phyloP scores from a whole-genome alignment of 2,797 vertebrate genomes.

The Manis crassicaudata region DNA sequence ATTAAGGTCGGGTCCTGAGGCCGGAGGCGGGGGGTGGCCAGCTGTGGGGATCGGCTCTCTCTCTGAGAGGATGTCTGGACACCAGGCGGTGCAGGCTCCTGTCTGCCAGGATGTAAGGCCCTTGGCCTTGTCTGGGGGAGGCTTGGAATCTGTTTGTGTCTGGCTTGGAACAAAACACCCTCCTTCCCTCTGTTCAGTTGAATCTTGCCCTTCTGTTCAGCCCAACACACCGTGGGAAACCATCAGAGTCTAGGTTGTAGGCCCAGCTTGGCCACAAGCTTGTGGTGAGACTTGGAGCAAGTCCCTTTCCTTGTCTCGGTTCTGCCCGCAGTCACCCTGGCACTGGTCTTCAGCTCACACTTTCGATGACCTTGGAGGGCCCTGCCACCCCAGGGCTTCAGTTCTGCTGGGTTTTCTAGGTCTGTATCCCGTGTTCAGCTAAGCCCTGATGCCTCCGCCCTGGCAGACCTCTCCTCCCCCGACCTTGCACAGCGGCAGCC shows the following conservation, averaged over 20 bases:
- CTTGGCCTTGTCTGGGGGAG: slow-evolving; percentile 65
- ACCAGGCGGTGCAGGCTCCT: slow-evolving; percentile 51
- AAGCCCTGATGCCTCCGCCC: rapidly evolving
- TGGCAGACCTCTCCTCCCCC: neutral
- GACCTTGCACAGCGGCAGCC: neutral
- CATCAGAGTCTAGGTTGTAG: slow-evolving; percentile 33
- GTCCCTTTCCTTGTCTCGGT: neutral
- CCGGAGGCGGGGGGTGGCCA: slow-evolving; percentile 58
- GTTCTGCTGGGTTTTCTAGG: neutral
- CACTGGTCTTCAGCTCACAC: neutral
- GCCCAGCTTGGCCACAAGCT: slow-evolving; percentile 40
- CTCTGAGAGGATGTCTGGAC: slow-evolving; percentile 69
- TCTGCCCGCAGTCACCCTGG: neutral
- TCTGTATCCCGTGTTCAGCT: neutral
- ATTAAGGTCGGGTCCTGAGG: slow-evolving; percentile 26
- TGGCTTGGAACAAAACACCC: slow-evolving; percentile 72
- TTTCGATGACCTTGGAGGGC: neutral
- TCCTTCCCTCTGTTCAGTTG: slow-evolving; percentile 47
- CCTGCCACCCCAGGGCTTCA: rapidly evolving
- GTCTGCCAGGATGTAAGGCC: slow-evolving; percentile 66
- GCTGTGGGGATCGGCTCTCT: slow-evolving; percentile 46
- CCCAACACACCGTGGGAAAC: slow-evolving; percentile 67
- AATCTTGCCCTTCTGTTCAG: slow-evolving; percentile 42
- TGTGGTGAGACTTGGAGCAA: neutral
- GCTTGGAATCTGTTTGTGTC: slow-evolving; percentile 73